Conservation (phyloP, 2,888 invertebrate genomes). For the Xestia ashworthii region DNA sequence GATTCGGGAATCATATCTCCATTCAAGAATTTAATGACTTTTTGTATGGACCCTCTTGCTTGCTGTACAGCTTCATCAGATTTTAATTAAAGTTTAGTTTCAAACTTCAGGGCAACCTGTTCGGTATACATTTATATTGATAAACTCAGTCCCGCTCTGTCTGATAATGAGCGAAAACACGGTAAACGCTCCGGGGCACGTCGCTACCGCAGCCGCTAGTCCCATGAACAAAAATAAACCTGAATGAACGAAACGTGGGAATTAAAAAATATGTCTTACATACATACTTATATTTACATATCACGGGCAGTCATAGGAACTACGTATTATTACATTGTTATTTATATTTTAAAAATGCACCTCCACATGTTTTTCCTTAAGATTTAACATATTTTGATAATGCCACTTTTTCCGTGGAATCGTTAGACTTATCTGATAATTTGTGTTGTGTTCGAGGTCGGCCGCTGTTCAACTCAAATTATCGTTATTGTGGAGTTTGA, state of each 20-base stretch:
- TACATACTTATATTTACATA: slow-evolving; percentile 50
- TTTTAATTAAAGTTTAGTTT: slow-evolving; percentile 65
- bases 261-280: slow-evolving; percentile 51
- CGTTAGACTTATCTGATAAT: slow-evolving; percentile 64
- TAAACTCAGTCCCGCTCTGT: slow-evolving; percentile 51
- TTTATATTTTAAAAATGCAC: slow-evolving; percentile 47
- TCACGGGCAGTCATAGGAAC: slow-evolving; percentile 32
- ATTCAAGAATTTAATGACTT: slow-evolving; percentile 50
- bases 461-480: slow-evolving; percentile 63
- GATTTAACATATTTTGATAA: slow-evolving; percentile 46
- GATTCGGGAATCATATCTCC: slow-evolving; percentile 38
- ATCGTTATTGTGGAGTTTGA: slow-evolving; percentile 59
- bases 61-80: slow-evolving; percentile 52
- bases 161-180: slow-evolving; percentile 59
- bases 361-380: slow-evolving; percentile 28
- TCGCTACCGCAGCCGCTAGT: slow-evolving; percentile 25
- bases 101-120: slow-evolving; percentile 53
- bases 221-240: slow-evolving; percentile 55
- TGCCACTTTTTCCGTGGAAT: slow-evolving; percentile 43
- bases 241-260: slow-evolving; percentile 48
- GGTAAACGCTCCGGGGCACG: slow-evolving; percentile 36
- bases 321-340: slow-evolving; percentile 56
- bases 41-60: slow-evolving; percentile 43
- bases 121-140: slow-evolving; percentile 46
- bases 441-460: slow-evolving; percentile 61